Conservation (phyloP, 2,797 vertebrate species). For the Melanotaenia maccullochi region DNA sequence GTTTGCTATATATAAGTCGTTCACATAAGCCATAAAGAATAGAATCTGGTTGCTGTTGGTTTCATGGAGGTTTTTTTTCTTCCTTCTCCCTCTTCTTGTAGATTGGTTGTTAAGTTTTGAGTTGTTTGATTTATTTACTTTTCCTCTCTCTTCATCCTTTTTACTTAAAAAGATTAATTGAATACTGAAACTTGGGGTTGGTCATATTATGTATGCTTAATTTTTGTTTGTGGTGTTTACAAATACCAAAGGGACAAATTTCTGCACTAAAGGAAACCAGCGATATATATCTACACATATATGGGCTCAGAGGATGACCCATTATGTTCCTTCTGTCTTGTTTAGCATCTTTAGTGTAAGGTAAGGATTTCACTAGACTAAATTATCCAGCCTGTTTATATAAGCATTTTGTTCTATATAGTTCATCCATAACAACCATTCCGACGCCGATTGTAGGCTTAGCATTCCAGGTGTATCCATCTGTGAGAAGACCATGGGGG, state of each 20-base stretch:
- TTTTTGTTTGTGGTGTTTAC: neutral
- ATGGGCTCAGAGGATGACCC: neutral
- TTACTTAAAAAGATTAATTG: too few relatives aligned
- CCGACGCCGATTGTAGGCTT: neutral
- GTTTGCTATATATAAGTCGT: too few relatives aligned
- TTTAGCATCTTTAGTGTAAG: neutral
- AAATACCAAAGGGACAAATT: neutral
- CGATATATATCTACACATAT: neutral
- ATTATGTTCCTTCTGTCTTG: neutral
- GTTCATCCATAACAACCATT: conserved; percentile 2
- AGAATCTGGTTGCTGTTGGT: too few relatives aligned
- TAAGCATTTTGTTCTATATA: neutral
- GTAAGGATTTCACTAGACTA: neutral
- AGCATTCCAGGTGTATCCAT: neutral
- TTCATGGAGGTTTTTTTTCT: too few relatives aligned
- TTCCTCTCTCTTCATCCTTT: too few relatives aligned
- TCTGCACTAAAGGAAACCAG: neutral
- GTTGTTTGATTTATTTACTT: too few relatives aligned
- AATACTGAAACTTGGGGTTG: neutral
- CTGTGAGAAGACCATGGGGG: neutral
- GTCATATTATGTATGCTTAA: neutral
- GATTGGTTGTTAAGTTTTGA: too few relatives aligned
- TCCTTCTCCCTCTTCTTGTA: too few relatives aligned
- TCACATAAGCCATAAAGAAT: too few relatives aligned
- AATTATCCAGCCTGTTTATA: too few relatives aligned